Base-by-base conservation (phyloP, 2,797 vertebrate species). In the Anniella stebbinsi region DNA sequence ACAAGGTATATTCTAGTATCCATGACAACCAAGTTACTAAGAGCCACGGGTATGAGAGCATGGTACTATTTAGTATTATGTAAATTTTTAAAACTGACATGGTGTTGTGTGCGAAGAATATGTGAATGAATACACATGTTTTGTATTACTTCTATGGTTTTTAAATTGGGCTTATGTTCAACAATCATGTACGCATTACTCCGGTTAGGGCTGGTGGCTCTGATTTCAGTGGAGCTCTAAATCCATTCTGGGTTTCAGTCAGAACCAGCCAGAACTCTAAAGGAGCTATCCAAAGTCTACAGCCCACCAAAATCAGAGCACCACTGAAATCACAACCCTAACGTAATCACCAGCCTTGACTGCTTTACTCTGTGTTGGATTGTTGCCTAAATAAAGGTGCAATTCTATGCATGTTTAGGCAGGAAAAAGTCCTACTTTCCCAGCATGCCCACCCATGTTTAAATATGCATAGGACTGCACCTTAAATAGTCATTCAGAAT, bases 21-120 rank as follows among this genome's bases (percentile, higher is more conserved):
- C 97, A 97, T 97, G 97, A 95, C 96, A 97, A 97, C 97, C 94
- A 95, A 96, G 60, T 69, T 93, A 94, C 89, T 3, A 0, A 92
- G 51, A 92, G 92, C 90, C 87, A 67, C 48, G 82, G 57, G 45
- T 57, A 80, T 91, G 93, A 90, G 93, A 97, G 95, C 92, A 95
- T 95, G 94, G 91, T 76, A 70, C 88, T 93, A 38, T 85, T 95
- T 91, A 91, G 84, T 91, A 92, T 93, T 94, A 94, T 94, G 93
- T 83, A 95, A 88, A 93, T 95, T 75, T 0, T 0, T 36, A 80
- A 93, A 92, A 88, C 73, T 87, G 88, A 85, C 92, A 92, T 80
- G 23, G 63, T 87, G 88, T 60, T 66, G 73, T 67, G 85, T 84
- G 91, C 60, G 87, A 89, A 88, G 89, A 78, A 94, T 89, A 81